Evolutionary conservation across 2,888 invertebrate genomes (phyloP).

Genomic region (Pristionchus maxplancki): DNA sequence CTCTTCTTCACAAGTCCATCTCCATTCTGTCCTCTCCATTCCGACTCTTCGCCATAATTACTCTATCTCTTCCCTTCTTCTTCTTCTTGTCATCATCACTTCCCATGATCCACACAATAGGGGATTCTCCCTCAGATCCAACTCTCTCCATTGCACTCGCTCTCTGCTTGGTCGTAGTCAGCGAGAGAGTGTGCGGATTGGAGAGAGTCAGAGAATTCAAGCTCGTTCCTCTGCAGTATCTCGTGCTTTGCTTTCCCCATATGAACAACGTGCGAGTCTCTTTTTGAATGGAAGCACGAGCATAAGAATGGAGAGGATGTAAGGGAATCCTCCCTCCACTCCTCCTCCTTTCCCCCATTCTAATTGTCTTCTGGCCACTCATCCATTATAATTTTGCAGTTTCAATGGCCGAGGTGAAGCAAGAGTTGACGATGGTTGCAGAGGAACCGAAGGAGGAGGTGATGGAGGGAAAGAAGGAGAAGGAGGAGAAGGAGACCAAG

Average conservation of each 20-base stretch:
- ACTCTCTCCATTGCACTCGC: not conserved
- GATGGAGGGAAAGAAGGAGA: not conserved
- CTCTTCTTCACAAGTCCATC: conserved; percentile 11
- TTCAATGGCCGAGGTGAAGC: not conserved
- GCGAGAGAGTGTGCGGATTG: not conserved
- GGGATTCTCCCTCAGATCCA: not conserved
- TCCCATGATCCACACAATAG: conserved; percentile 3
- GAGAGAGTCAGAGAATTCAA: not conserved
- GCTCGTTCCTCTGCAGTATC: not conserved
- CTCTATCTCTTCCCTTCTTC: not conserved
- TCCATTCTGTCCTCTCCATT: not conserved
- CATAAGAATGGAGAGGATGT: not conserved
- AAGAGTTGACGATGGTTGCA: not conserved
- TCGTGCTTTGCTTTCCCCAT: conserved; percentile 37
- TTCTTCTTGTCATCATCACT: not conserved
- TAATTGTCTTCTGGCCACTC: conserved; percentile 45
- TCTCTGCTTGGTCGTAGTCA: not conserved
- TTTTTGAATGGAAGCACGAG: not conserved
- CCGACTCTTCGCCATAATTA: not conserved
- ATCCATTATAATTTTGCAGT: not conserved
- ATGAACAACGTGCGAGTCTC: conserved; percentile 39
- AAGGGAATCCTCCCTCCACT: not conserved
- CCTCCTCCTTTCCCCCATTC: not conserved
- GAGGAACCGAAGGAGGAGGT: not conserved
- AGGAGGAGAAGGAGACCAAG: not conserved